Evolutionary conservation across 2,797 vertebrate genomes (phyloP).

Genomic region (Chelmon rostratus): DNA sequence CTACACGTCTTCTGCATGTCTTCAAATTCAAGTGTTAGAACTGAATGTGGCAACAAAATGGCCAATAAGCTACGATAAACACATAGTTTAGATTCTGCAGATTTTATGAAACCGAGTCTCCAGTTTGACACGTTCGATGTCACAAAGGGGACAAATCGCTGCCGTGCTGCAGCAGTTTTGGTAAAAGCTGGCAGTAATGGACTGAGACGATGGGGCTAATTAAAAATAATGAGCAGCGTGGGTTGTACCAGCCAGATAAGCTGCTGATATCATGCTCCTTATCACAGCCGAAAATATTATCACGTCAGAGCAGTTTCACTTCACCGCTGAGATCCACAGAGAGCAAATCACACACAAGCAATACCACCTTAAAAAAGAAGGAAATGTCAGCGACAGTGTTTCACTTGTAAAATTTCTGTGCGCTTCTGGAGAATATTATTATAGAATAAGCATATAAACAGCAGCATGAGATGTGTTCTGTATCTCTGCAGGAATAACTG

Average conservation of each 20-base stretch:
- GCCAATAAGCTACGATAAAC: background rate
- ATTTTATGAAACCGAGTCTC: background rate
- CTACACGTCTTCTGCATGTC: background rate
- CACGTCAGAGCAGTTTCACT: constrained; percentile 1
- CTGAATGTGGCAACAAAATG: background rate
- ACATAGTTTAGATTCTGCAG: no score
- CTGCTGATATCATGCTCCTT: constrained; percentile 16
- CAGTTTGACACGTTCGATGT: background rate
- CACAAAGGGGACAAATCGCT: background rate
- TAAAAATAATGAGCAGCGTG: constrained; percentile 54
- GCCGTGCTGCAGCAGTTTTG: constrained; percentile 27
- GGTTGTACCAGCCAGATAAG: constrained; percentile 39
- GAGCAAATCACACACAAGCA: background rate
- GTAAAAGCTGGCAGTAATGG: constrained; percentile 19
- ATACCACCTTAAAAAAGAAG: background rate
- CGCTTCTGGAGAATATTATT: background rate
- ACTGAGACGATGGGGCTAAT: constrained; percentile 31
- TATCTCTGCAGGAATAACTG: no score
- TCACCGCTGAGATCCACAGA: background rate
- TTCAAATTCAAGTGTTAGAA: background rate
- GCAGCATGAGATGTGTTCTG: no score
- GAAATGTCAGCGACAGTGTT: background rate
- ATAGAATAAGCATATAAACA: background rate
- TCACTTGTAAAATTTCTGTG: background rate
- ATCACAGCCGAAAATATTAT: constrained; percentile 30